A percentile compares a stretch with the other conserved stretches of the same genome.
Conservation (phyloP, 2,113 vertebrate species). For the Oreochromis niloticus region DNA sequence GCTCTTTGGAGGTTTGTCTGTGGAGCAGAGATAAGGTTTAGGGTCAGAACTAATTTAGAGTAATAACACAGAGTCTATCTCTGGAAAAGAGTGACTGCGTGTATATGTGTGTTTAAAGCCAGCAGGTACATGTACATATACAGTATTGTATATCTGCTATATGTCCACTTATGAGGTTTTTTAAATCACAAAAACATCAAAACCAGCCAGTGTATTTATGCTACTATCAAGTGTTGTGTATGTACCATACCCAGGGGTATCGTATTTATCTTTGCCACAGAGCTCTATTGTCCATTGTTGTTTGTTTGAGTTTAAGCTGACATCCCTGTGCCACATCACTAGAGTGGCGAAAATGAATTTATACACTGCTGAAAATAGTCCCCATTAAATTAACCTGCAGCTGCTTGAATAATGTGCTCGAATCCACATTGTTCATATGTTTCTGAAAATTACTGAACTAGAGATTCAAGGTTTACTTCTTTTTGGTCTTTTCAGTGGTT, state of each 20-base stretch:
- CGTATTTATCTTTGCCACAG: not conserved
- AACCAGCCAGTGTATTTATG: not conserved
- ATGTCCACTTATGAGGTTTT: not conserved
- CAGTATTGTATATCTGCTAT: not conserved
- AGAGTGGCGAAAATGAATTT: not conserved
- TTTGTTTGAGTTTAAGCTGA: not conserved
- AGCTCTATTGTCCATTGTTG: not conserved
- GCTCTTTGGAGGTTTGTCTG: conserved; percentile 1
- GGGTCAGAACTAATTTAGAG: conserved; percentile 16
- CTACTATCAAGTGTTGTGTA: not conserved
- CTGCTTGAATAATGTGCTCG: not conserved
- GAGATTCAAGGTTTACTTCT: not conserved
- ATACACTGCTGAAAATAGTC: not conserved
- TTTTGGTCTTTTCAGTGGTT: not conserved
- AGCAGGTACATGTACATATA: not conserved
- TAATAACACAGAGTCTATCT: not conserved
- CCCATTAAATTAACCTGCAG: not conserved
- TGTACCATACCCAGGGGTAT: not conserved
- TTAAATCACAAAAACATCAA: not conserved
- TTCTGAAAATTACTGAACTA: not conserved
- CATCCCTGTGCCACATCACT: not conserved
- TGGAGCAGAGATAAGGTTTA: not conserved
- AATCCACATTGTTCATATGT: not conserved
- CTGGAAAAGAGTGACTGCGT: not conserved
- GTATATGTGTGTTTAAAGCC: not conserved